Base-by-base conservation (phyloP, 2,888 invertebrate genomes). In the Thymelicus lineola region DNA sequence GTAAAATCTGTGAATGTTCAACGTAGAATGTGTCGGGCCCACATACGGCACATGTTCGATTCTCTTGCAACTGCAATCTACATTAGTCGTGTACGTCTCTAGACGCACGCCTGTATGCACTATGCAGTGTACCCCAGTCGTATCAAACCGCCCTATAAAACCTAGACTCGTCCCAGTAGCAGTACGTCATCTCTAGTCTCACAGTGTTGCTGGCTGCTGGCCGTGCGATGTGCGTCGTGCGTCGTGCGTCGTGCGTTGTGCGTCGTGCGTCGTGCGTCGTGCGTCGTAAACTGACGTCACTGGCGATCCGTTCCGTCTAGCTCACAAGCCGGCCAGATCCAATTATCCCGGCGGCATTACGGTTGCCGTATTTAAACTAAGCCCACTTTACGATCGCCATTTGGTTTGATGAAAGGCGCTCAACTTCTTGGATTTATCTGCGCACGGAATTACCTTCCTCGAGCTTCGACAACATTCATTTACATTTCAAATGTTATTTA, bases 311-410 rank as follows among this genome's bases (percentile, higher is more conserved):
- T 61, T 3, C 28, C 28, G 28, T 28, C 28, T 3, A 45, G 45
- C 17, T 68, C 62, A 55, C 68, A 48, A 36, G n/a, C 57, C 57
- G 57, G n/a, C 17, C 38, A 57, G 58, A 69, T 63, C 69, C 69
- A 69, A 69, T 58, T 69, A 69, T 64, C 69, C 69, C 17, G 36
- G 42, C 45, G 57, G 63, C 63, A 63, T 69, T 63, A 62, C 64
- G 68, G 63, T 35, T 63, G 38, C 62, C 63, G 57, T 69, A 69
- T 69, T 63, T 69, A 69, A 69, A 70, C 69, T 64, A 64, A 59
- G 59, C 59, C 59, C 63, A 58, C 63, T 69, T 69, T 69, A 69
- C 69, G 63, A 69, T n/a, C 63, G 58, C 15, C 69, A 17, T 64
- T 63, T 45, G 64, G 59, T 50, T 70, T 59, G 64, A 70, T 70